Evolutionary conservation across 1,140 invertebrate species (phyloP).

Genomic region (Leptestheria dahalacensis): DNA sequence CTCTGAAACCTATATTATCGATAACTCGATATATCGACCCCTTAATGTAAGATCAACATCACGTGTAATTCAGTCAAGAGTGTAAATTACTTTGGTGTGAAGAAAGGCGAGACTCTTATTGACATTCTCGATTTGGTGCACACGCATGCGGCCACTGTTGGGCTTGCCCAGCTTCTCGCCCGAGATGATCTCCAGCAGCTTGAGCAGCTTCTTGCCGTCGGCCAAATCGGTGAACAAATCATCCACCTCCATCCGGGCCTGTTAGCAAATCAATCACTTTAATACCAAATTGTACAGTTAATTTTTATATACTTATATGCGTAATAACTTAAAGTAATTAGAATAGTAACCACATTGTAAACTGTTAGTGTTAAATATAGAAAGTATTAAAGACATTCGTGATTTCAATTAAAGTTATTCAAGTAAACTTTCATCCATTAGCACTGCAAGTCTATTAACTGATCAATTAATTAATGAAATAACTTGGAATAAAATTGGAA

Average conservation of each 20-base stretch:
- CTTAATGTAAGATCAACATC: no score
- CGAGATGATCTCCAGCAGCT: conserved; percentile 96
- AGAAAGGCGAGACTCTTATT: conserved; percentile 96
- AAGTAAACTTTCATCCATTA: no score
- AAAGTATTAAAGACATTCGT: no score
- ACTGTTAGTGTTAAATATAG: no score
- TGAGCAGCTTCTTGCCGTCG: conserved; percentile 88
- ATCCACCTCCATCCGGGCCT: conserved; percentile 79
- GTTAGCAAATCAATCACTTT: background rate
- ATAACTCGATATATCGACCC: no score
- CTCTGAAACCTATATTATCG: no score
- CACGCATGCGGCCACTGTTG: conserved; percentile 90
- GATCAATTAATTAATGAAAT: no score
- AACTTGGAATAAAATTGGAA: no score
- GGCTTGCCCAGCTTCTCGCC: conserved; percentile 93
- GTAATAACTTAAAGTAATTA: no score
- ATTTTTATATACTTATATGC: background rate
- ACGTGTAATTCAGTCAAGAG: background rate
- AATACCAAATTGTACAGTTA: background rate
- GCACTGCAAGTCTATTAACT: no score
- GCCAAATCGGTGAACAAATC: conserved; percentile 92
- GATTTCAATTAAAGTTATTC: no score
- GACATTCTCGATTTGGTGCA: conserved; percentile 98
- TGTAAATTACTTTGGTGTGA: conserved; percentile 68
- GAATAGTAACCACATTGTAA: no score